A percentile compares a stretch with the other conserved stretches of the same genome.
Conservation (phyloP, 2,113 vertebrate species). For the Tonatia bakeri region DNA sequence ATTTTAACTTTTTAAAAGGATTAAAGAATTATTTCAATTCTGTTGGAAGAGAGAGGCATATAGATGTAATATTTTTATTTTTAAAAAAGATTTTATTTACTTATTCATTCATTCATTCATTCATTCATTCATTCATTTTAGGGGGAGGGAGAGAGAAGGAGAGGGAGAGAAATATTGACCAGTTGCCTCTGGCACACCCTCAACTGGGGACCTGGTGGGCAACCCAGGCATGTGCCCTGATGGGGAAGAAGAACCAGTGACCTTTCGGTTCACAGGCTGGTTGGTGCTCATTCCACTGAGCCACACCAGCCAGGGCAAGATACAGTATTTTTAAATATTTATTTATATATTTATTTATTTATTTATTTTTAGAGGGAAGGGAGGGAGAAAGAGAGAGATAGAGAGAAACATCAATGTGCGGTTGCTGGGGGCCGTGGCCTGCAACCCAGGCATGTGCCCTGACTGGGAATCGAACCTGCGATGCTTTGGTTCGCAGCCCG, state of each 20-base stretch:
- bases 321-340: not conserved
- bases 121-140: not conserved
- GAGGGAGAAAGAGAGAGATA: no score
- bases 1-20: not conserved
- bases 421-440: no score
- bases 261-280: no score
- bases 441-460: not conserved
- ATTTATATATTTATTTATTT: no score
- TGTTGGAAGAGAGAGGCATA: not conserved
- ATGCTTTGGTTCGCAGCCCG: no score
- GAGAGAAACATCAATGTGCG: no score
- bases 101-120: not conserved
- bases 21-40: not conserved
- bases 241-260: no score
- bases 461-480: not conserved
- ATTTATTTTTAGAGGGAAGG: no score
- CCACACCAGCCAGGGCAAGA: no score
- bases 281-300: no score
- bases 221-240: not conserved
- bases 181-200: not conserved
- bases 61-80: not conserved
- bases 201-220: no score
- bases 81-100: not conserved
- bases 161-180: not conserved
- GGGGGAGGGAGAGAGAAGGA: not conserved